Conservation (phyloP, 2,888 invertebrate species). For the Eilema caniola region DNA sequence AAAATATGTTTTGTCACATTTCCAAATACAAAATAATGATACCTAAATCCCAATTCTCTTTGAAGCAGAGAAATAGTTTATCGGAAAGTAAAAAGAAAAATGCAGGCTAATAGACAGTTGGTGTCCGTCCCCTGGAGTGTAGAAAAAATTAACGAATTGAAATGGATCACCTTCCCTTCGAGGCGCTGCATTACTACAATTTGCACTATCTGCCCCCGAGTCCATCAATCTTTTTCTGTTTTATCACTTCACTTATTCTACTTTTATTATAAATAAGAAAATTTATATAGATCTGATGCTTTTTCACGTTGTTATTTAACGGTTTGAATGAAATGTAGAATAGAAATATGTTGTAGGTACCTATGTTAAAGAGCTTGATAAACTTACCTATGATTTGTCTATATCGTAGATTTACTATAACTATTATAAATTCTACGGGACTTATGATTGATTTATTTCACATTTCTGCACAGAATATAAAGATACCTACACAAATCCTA, state of each 20-base stretch:
- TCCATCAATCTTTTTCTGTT: slow-evolving; percentile 18
- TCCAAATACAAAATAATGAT: neutral
- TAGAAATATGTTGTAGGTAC: too few relatives aligned
- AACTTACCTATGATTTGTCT: too few relatives aligned
- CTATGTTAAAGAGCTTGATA: too few relatives aligned
- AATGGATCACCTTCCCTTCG: slow-evolving; percentile 43
- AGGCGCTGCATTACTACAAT: slow-evolving; percentile 41
- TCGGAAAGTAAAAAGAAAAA: slow-evolving; percentile 9
- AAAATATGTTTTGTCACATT: too few relatives aligned
- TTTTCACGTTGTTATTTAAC: neutral
- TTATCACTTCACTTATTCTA: slow-evolving; percentile 4
- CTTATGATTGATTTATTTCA: too few relatives aligned
- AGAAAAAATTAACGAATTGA: slow-evolving; percentile 42
- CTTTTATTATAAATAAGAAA: neutral
- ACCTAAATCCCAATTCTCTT: neutral
- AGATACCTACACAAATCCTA: too few relatives aligned
- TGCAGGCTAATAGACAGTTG: slow-evolving; percentile 13
- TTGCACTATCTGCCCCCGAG: slow-evolving; percentile 40
- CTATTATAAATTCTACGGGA: too few relatives aligned
- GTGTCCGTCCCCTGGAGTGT: slow-evolving; percentile 8
- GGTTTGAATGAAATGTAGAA: too few relatives aligned
- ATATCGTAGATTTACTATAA: too few relatives aligned
- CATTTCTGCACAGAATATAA: too few relatives aligned
- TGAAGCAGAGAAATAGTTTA: slow-evolving; percentile 14
- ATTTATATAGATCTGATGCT: neutral